Evolutionary conservation across 2,113 vertebrate species (phyloP), one percentile per base, ranked within the genome.

Genomic region (Turnix velox): DNA sequence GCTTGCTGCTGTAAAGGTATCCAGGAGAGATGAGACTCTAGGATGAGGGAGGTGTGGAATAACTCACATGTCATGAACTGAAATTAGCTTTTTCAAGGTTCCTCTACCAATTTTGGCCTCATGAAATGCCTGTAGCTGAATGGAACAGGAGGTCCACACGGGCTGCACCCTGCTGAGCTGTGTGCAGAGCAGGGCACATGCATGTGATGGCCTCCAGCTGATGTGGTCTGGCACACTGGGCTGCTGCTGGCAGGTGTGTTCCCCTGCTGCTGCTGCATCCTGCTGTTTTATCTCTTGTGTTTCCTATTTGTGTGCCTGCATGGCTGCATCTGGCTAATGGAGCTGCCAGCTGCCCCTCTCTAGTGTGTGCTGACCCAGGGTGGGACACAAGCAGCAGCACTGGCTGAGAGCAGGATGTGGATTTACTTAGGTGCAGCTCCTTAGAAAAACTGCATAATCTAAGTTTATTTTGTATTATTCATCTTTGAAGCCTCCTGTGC

Each of bases 181-280:
- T 19, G 45, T 62, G 74, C 71, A 15, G 19, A 63, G 45, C 0
- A 0, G 28, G 30, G 42, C 37, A 71, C 6, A 22, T 4, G 2
- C 7, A 0, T 10, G 18, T 37, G 87, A 27, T 14, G 24, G 4
- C 12, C 42, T 45, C 30, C 55, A 42, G 55, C 54, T 52, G 55
- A 57, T 23, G 20, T 0, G 11, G 46, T n/a, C 43, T 77, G 51
- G 61, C 46, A 67, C 0, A 0, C 37, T 10, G 18, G 30, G n/a
- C 61, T 89, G 46, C 73, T 87, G 28, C 59, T 5, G 1, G 31
- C 54, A 42, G 37, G 33, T 3, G 0, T 3, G 6, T 42, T 71
- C 7, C 18, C 42, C 51, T 46, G 27, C 49, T n/a, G 27, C 49
- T n/a, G 30, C 15, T 79, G 43, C 48, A 55, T 57, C 59, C 59